A percentile compares a stretch with the other conserved stretches of the same genome.
These are phyloP conservation scores for Pollenia amentaria DNA, from an alignment of 2,888 invertebrate genomes.

Conservation along the genomic window DNA sequence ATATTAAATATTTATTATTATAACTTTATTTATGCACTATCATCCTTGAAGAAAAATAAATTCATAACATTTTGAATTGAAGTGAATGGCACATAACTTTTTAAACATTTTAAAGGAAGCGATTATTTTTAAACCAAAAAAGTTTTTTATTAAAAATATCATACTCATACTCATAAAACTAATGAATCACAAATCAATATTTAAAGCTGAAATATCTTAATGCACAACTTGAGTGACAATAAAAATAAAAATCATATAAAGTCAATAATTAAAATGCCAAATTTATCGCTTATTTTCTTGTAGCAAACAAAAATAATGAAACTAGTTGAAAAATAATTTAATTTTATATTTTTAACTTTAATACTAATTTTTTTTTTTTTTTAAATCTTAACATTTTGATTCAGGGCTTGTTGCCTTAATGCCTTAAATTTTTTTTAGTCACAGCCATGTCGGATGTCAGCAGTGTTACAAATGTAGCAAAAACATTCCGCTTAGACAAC, in stretches of 20 bases:
- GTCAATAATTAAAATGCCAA: slow-evolving; percentile 12
- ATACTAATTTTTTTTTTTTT: background rate
- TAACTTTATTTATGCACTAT: background rate
- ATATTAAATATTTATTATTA: background rate
- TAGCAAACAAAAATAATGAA: background rate
- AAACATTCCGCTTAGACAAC: background rate
- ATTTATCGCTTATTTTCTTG: slow-evolving; percentile 16
- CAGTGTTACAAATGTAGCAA: slow-evolving; percentile 59
- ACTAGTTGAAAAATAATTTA: background rate
- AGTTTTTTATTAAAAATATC: slow-evolving; percentile 23
- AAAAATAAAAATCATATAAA: slow-evolving; percentile 9
- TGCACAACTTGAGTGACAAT: slow-evolving; percentile 8
- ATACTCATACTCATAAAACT: background rate
- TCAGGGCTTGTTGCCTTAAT: slow-evolving; percentile 50
- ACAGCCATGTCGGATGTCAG: slow-evolving; percentile 51
- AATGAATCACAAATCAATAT: slow-evolving; percentile 36
- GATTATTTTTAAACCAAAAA: background rate
- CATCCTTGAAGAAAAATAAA: slow-evolving; percentile 22
- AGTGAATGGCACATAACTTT: background rate
- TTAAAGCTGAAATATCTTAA: background rate
- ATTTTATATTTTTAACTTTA: background rate
- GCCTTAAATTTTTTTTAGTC: slow-evolving; percentile 48
- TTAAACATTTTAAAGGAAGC: slow-evolving; percentile 1
- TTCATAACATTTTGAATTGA: slow-evolving; percentile 32
- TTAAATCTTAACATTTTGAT: background rate